Evolutionary conservation across 2,888 invertebrate genomes (phyloP).

Genomic region (Gari tellinella): DNA sequence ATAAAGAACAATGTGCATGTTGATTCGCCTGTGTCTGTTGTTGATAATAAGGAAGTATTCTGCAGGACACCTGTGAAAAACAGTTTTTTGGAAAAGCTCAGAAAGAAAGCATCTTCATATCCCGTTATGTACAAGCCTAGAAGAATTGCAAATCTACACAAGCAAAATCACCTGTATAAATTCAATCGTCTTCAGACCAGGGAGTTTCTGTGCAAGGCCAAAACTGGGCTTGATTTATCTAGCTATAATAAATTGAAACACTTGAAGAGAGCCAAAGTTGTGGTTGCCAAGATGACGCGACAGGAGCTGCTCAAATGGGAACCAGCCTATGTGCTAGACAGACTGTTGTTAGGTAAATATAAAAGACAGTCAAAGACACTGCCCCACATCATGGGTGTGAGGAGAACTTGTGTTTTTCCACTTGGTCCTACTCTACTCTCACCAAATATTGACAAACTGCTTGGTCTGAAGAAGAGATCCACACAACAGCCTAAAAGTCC

Average conservation of each 20-base stretch:
- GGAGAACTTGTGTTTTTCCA: constrained; percentile 62
- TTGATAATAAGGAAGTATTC: constrained; percentile 71
- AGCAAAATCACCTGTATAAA: constrained; percentile 71
- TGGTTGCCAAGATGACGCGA: constrained; percentile 59
- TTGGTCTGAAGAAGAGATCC: constrained; percentile 70
- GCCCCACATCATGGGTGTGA: background rate
- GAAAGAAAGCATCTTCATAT: constrained; percentile 68
- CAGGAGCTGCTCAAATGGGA: constrained; percentile 68
- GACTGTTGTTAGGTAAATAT: constrained; percentile 17
- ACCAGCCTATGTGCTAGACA: constrained; percentile 39
- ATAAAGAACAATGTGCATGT: constrained; percentile 75
- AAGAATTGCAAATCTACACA: constrained; percentile 54
- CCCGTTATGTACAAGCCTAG: constrained; percentile 72
- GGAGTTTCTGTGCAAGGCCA: constrained; percentile 68
- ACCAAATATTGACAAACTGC: constrained; percentile 70
- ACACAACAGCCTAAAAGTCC: constrained; percentile 5
- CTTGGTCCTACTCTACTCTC: constrained; percentile 68
- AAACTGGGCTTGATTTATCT: constrained; percentile 70
- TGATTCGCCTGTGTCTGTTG: constrained; percentile 64
- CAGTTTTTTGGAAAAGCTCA: constrained; percentile 68
- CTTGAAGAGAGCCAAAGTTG: constrained; percentile 68
- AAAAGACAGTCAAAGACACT: background rate
- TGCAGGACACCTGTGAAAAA: constrained; percentile 78
- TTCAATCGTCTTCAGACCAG: constrained; percentile 68
- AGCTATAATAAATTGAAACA: constrained; percentile 64